Evolutionary conservation across 2,797 vertebrate species (phyloP), one percentile per base, ranked within the genome.

Genomic region (Mus minutoides): DNA sequence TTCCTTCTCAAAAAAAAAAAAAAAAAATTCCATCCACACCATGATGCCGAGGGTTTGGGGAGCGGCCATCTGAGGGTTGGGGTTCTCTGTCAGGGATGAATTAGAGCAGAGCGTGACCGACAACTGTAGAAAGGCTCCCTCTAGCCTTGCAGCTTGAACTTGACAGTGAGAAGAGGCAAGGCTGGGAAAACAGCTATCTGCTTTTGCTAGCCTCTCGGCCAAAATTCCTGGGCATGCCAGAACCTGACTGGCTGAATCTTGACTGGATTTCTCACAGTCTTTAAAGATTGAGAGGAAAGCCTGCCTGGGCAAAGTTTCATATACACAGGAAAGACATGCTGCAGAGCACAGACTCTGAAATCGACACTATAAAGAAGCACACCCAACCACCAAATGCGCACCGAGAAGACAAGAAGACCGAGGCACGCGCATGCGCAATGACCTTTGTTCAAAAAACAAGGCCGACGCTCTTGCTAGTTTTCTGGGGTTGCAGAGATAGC

Each of bases 151-250:
- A 17, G 8, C 31, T 4, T 46, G 67, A 93, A 77, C n/a, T 34
- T 21, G n/a, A 43, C 26, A 58, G 77, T 3, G 92, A 64, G 79
- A 67, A 84, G 56, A 83, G 52, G 16, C 11, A 62, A 86, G 76
- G 75, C 60, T 84, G 79, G 92, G 76, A 37, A 93, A 79, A 80
- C 2, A 76, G 6, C 64, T 11, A 11, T 56, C 84, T 62, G 62
- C 85, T 79, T 85, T 37, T 7, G 9, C 62, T 37, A 56, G 37
- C 26, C 16, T 2, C 84, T 77, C 43, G 8, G 37, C 73, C 90
- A 37, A 43, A 29, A 73, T 95, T 90, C 83, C 90, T 46, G 80
- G 56, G 85, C 67, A 54, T 64, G 86, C 52, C 54, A 76, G 92
- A 87, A 85, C 76, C 60, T 4, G 34, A 37, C 49, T 6, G 52